Percentiles rank a stretch among this genome's conserved stretches.
These are phyloP conservation scores for Galbula dea DNA, from an alignment of 2,113 vertebrate genomes.

Conservation along the genomic window DNA sequence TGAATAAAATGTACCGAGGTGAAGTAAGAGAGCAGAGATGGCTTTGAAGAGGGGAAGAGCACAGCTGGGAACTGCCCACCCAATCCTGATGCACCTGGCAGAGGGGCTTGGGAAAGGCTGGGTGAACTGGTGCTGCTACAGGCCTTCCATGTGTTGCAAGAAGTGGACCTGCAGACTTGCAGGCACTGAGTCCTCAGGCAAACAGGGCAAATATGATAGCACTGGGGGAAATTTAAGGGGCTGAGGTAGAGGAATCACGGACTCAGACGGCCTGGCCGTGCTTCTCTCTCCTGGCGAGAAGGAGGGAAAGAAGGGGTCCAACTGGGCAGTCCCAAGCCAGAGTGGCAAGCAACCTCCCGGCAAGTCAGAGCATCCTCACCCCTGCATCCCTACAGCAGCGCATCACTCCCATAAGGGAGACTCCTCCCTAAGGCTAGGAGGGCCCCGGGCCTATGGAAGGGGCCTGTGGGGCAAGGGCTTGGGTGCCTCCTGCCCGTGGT, in stretches of 20 bases:
- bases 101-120: background rate
- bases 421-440: too few species aligned
- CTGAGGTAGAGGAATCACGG: background rate
- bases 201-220: rapidly evolving
- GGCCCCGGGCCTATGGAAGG: background rate
- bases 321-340: background rate
- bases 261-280: background rate
- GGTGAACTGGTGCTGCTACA: background rate
- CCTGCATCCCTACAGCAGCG: background rate
- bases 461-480: background rate
- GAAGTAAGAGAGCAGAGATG: background rate
- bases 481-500: background rate
- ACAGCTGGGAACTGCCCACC: rapidly evolving
- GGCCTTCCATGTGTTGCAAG: background rate
- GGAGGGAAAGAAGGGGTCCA: background rate
- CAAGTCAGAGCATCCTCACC: background rate
- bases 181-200: background rate
- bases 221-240: too few species aligned
- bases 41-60: background rate
- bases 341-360: background rate
- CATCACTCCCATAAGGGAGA: rapidly evolving
- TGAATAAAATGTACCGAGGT: constrained; percentile 61
- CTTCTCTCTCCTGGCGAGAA: background rate
- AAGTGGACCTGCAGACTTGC: rapidly evolving
- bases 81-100: too few species aligned